Percentiles rank a stretch among this genome's conserved stretches.
Evolutionary conservation across 2,888 invertebrate species (phyloP).

Genomic region (Microctonus hyperodae): DNA sequence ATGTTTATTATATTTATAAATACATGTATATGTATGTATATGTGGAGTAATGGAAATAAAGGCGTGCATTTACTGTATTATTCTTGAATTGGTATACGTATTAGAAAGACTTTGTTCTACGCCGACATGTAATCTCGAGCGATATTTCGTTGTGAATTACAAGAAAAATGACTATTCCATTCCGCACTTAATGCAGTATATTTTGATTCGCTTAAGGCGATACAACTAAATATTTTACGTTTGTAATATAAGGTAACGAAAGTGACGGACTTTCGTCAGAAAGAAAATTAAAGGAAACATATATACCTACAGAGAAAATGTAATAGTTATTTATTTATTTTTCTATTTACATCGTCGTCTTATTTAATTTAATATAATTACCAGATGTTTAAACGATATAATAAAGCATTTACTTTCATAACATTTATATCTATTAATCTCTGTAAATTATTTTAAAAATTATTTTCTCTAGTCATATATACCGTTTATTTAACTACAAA

Average conservation of each 20-base stretch:
- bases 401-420: neutral
- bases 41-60: neutral
- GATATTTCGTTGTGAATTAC: neutral
- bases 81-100: neutral
- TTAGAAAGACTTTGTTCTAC: neutral
- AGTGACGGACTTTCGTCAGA: neutral
- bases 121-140: neutral
- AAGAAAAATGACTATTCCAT: neutral
- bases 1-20: neutral
- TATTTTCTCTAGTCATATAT: neutral
- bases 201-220: neutral
- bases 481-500: neutral
- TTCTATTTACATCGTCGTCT: neutral
- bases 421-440: neutral
- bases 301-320: neutral
- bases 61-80: neutral
- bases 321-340: conserved; percentile 3
- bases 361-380: neutral
- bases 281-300: neutral
- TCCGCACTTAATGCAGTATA: neutral
- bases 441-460: neutral
- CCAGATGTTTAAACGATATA: neutral
- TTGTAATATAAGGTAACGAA: neutral
- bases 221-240: neutral
- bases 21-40: neutral